Evolutionary conservation across 2,888 invertebrate species (phyloP).

Genomic region (Amphipoea oculea): DNA sequence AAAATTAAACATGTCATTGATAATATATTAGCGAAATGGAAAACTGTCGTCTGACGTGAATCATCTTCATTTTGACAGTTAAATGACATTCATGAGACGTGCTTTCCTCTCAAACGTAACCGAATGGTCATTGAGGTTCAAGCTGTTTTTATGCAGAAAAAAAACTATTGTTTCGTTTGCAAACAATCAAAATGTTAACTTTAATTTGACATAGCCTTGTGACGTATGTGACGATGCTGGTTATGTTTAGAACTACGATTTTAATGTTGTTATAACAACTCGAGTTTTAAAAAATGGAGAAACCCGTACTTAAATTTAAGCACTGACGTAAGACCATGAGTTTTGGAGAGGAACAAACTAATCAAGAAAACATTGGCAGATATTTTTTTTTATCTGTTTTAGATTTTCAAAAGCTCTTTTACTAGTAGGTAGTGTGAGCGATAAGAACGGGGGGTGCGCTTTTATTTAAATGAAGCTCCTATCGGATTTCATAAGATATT

Average conservation of each 20-base stretch:
- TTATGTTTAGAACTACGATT: not conserved
- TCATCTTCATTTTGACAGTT: not conserved
- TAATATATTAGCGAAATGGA: not conserved
- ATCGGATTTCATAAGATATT: too few species aligned
- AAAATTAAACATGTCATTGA: not conserved
- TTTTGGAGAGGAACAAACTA: not conserved
- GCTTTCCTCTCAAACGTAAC: not conserved
- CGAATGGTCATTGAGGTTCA: not conserved
- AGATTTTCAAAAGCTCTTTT: not conserved
- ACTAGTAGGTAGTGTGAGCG: not conserved
- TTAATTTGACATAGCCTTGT: not conserved
- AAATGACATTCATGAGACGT: not conserved
- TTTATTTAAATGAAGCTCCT: too few species aligned
- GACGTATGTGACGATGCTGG: conserved; percentile 1
- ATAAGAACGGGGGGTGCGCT: too few species aligned
- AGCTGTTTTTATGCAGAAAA: not conserved
- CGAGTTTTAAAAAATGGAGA: conserved; percentile 36
- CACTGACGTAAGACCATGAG: not conserved
- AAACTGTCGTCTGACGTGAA: not conserved
- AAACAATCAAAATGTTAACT: not conserved
- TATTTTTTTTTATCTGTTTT: not conserved
- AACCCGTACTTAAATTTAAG: conserved; percentile 16
- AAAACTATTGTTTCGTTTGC: not conserved
- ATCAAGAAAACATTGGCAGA: not conserved
- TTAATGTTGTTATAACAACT: conserved; percentile 7